Base-by-base conservation (phyloP, 1,140 invertebrate species). In the Sipha flava region DNA sequence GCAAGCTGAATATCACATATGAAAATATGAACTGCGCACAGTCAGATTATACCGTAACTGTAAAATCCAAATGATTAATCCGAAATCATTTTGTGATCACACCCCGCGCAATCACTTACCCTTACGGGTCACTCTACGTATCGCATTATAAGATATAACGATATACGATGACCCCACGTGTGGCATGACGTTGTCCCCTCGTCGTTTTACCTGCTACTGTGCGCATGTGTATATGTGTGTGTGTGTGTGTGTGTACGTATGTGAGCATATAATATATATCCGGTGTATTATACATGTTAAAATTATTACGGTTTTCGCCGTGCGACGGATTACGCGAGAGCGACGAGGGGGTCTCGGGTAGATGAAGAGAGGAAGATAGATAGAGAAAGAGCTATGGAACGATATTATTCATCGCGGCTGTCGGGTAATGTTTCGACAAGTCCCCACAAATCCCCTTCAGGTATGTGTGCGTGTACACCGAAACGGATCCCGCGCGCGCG, bases 401-500 rank as follows among this genome's bases (percentile, higher is more conserved):
- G 4, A 37, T 66, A 40, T 40, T 66, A 66, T 66, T 66, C 62
- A 66, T 66, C 62, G 40, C 62, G 62, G 62, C 62, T 21, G 72
- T 75, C 73, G 47, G 49, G 37, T 77, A 77, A 77, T 59, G 59
- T 77, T 77, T 77, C 73, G 73, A 77, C 73, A 77, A 59, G 73
- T 77, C 73, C 54, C 73, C 49, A 43, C 47, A 77, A 77, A 77
- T 77, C 73, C 73, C 52, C 59, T 59, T 77, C 73, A 77, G 73
- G 73, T 77, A 43, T 52, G 43, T 7, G 7, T 45, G 16, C 43
- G 16, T 16, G 21, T n/a, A 52, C 49, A n/a, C 4, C 14, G 43
- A 45, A 16, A 45, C 16, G 16, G 43, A n/a, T 52, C 49, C 21
- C 49, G 14, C 49, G 4, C 43, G 7, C 43, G 7, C 43, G 7